phyloP scores from a whole-genome alignment of 2,113 vertebrate species.

The Raja brachyura region DNA sequence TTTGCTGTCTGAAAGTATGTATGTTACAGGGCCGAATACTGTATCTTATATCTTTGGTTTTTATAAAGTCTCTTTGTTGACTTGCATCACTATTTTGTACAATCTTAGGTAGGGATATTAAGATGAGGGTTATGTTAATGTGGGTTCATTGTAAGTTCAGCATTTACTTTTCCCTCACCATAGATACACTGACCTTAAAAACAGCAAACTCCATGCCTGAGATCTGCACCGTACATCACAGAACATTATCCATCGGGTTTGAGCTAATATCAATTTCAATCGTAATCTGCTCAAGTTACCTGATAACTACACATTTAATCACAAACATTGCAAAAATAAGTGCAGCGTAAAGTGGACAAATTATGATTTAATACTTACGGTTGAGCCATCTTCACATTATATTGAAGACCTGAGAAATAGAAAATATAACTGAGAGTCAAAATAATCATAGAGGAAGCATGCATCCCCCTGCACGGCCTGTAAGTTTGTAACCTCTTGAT shows the following conservation, averaged over 20 bases:
- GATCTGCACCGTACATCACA: neutral
- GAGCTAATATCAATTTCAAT: neutral
- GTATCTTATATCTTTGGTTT: too few species aligned
- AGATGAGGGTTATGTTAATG: neutral
- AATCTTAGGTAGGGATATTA: too few species aligned
- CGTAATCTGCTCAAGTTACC: neutral
- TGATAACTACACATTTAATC: neutral
- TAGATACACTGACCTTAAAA: neutral
- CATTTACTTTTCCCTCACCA: neutral
- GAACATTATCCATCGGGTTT: neutral
- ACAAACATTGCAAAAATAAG: neutral
- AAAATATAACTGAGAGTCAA: neutral
- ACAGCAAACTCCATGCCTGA: neutral
- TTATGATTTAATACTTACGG: conserved; percentile 43
- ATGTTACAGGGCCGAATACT: too few species aligned
- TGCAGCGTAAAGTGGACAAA: neutral
- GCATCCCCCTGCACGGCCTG: neutral
- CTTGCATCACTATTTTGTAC: too few species aligned
- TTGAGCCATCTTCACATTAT: conserved; percentile 9
- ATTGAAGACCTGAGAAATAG: conserved; percentile 42
- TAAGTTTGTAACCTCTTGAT: neutral
- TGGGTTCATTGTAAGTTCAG: neutral
- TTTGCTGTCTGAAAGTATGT: too few species aligned
- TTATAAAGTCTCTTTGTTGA: too few species aligned
- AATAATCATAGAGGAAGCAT: neutral